phyloP scores from a whole-genome alignment of 2,888 invertebrate genomes.

The Pristionchus exspectatus region DNA sequence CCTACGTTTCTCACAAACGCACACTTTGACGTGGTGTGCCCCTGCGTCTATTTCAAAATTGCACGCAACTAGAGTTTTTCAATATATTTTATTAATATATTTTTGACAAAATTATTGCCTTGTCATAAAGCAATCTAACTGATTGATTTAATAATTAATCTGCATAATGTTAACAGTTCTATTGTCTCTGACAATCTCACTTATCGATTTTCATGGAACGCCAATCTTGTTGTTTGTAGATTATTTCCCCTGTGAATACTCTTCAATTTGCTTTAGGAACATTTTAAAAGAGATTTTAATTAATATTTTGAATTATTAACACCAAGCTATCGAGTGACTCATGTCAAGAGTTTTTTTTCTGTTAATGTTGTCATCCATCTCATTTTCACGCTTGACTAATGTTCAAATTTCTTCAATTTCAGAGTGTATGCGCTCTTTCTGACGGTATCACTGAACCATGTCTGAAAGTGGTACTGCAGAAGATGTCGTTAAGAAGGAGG shows the following conservation, averaged over 20 bases:
- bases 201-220: slow-evolving; percentile 7
- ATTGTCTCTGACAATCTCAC: background rate
- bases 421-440: slow-evolving; percentile 2
- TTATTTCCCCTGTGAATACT: background rate
- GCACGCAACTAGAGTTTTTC: background rate
- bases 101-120: background rate
- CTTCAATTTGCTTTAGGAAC: background rate
- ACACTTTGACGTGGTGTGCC: background rate
- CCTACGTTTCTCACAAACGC: background rate
- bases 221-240: background rate
- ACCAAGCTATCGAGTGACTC: background rate
- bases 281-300: background rate
- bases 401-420: background rate
- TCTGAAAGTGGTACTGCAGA: background rate
- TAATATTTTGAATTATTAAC: background rate
- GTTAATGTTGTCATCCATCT: background rate
- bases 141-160: background rate
- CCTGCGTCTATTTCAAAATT: slow-evolving; percentile 32
- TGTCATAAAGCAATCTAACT: background rate
- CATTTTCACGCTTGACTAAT: background rate
- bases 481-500: slow-evolving; percentile 1
- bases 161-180: background rate
- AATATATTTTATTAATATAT: background rate
- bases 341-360: background rate
- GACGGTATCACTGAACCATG: slow-evolving; percentile 34